A percentile compares a stretch with the other conserved stretches of the same genome.
These are phyloP conservation scores for Parnassius orleans DNA, from an alignment of 2,888 invertebrate genomes.

Conservation along the genomic window DNA sequence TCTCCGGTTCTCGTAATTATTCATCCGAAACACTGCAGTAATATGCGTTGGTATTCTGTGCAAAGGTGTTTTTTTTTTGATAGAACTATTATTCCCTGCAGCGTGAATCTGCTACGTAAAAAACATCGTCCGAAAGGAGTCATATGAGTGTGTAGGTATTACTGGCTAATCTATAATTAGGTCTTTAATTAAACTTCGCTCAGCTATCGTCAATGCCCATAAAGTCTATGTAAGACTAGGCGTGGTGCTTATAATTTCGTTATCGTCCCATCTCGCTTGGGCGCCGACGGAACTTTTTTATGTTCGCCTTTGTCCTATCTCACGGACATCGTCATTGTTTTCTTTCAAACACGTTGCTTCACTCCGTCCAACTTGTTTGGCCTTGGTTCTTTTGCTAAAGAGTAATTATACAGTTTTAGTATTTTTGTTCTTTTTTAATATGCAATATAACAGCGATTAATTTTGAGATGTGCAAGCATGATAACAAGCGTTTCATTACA, in stretches of 20 bases:
- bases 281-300: constrained; percentile 55
- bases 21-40: too few species aligned
- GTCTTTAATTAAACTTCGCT: constrained; percentile 17
- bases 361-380: constrained; percentile 12
- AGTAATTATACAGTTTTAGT: constrained; percentile 18
- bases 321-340: constrained; percentile 50
- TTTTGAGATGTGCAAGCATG: too few species aligned
- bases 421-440: background rate
- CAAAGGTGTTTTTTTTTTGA: too few species aligned
- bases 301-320: constrained; percentile 48
- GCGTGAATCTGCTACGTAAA: too few species aligned
- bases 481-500: too few species aligned
- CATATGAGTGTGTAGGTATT: too few species aligned
- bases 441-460: too few species aligned
- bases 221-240: constrained; percentile 27
- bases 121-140: too few species aligned
- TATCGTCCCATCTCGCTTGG: constrained; percentile 56
- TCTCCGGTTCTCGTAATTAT: too few species aligned
- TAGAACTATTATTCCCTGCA: too few species aligned
- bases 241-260: constrained; percentile 56
- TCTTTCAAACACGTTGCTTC: constrained; percentile 38
- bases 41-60: too few species aligned
- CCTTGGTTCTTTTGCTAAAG: constrained; percentile 16
- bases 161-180: constrained; percentile 10
- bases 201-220: constrained; percentile 23